Percentiles rank a stretch among this genome's conserved stretches.
phyloP scores from a whole-genome alignment of 2,113 vertebrate species.

The Anseranas semipalmata region DNA sequence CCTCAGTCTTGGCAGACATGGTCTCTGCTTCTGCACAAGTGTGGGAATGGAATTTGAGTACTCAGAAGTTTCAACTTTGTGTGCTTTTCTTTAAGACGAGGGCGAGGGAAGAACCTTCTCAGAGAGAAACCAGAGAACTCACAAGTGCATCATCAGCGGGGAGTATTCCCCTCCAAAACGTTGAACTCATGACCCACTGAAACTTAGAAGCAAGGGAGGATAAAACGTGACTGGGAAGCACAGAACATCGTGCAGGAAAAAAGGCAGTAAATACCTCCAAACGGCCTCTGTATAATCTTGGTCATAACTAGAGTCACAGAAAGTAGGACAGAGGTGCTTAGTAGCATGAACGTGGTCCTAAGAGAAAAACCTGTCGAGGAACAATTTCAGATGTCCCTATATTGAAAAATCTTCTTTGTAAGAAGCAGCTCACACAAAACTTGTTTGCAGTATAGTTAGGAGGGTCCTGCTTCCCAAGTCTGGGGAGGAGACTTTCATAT shows the following conservation, averaged over 20 bases:
- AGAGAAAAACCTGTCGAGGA: background rate
- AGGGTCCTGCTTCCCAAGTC: background rate
- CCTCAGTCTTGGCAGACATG: slow-evolving; percentile 51
- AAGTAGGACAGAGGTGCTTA: background rate
- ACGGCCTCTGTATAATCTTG: background rate
- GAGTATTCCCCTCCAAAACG: background rate
- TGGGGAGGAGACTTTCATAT: background rate
- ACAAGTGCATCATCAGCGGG: slow-evolving; percentile 5
- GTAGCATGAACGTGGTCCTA: background rate
- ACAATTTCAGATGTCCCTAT: background rate
- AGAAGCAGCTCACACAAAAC: background rate
- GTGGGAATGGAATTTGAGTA: slow-evolving; percentile 59
- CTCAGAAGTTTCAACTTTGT: background rate
- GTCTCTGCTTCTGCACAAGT: slow-evolving; percentile 18
- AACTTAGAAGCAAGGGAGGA: background rate
- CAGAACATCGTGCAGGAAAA: background rate
- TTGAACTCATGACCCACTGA: background rate
- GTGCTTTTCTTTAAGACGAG: background rate
- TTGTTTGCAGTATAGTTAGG: background rate
- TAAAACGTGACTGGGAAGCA: background rate
- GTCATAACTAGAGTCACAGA: background rate
- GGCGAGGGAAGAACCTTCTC: background rate
- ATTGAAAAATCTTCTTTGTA: background rate
- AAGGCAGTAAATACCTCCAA: background rate
- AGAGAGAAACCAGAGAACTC: background rate